Conservation (phyloP, 2,113 vertebrate genomes). For the Symphodus melops region DNA sequence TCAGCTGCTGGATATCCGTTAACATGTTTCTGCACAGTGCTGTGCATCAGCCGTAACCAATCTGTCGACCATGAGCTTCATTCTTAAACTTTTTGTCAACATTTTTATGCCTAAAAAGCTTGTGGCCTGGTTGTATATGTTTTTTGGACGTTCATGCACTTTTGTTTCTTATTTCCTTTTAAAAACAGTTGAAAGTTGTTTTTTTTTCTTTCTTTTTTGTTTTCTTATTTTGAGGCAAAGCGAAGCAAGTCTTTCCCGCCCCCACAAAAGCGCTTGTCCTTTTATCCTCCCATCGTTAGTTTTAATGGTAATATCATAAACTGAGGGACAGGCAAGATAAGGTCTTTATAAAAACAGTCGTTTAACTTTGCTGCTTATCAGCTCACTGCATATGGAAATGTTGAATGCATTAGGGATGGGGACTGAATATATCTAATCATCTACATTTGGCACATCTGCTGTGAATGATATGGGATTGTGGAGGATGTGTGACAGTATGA, state of each 20-base stretch:
- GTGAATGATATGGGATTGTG: conserved; percentile 18
- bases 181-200: conserved; percentile 16
- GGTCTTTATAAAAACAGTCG: conserved; percentile 20
- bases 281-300: conserved; percentile 37
- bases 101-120: not conserved
- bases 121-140: conserved; percentile 4
- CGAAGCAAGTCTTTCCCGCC: conserved; percentile 26
- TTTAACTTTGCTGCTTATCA: conserved; percentile 51
- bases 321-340: conserved; percentile 31
- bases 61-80: not conserved
- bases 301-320: conserved; percentile 28
- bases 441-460: conserved; percentile 28
- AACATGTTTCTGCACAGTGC: not conserved
- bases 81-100: not conserved
- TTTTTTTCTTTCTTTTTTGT: conserved; percentile 18
- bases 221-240: conserved; percentile 2
- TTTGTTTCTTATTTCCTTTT: conserved; percentile 19
- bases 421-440: conserved; percentile 5
- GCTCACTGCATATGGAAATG: conserved; percentile 28
- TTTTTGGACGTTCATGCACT: conserved; percentile 6
- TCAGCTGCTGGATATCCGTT: not conserved
- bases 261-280: not conserved
- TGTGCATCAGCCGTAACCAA: not conserved
- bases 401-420: not conserved
- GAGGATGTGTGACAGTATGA: not conserved